Evolutionary conservation across 2,888 invertebrate species (phyloP).

Genomic region (Notodonta dromedarius): DNA sequence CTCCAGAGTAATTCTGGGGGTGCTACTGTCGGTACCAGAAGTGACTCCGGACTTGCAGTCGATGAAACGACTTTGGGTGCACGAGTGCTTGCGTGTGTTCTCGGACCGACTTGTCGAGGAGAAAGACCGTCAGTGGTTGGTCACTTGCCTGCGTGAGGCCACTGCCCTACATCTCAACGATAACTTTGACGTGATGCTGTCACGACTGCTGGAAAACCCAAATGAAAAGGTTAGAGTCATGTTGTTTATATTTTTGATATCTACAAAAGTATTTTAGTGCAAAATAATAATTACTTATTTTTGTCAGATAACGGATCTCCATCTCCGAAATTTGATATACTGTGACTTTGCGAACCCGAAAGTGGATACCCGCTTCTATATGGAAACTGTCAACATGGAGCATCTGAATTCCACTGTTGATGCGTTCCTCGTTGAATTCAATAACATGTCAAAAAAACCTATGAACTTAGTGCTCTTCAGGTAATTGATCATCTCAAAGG

Average conservation of each 20-base stretch:
- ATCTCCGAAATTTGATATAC: conserved; percentile 94
- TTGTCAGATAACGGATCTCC: conserved; percentile 88
- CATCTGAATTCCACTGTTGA: conserved; percentile 93
- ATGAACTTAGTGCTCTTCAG: conserved; percentile 97
- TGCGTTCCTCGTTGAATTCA: conserved; percentile 94
- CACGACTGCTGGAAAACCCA: conserved; percentile 78
- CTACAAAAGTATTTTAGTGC: background rate
- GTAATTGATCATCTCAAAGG: conserved; percentile 59
- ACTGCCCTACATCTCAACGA: conserved; percentile 85
- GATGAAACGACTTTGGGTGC: conserved; percentile 97
- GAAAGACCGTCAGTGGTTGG: conserved; percentile 92
- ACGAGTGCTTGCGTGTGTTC: conserved; percentile 96
- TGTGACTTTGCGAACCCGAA: conserved; percentile 98
- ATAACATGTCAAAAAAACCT: conserved; percentile 97
- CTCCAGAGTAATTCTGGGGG: conserved; percentile 95
- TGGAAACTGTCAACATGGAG: conserved; percentile 94
- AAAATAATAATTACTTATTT: background rate
- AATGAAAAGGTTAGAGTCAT: conserved; percentile 49
- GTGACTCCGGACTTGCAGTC: conserved; percentile 93
- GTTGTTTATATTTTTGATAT: background rate
- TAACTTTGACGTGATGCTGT: conserved; percentile 88
- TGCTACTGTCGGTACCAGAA: conserved; percentile 95
- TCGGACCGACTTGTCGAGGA: conserved; percentile 96
- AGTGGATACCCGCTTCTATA: conserved; percentile 93
- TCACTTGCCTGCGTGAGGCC: conserved; percentile 87